Base-by-base conservation (phyloP, 2,797 vertebrate species). In the Enteromius afrohamiltoni region DNA sequence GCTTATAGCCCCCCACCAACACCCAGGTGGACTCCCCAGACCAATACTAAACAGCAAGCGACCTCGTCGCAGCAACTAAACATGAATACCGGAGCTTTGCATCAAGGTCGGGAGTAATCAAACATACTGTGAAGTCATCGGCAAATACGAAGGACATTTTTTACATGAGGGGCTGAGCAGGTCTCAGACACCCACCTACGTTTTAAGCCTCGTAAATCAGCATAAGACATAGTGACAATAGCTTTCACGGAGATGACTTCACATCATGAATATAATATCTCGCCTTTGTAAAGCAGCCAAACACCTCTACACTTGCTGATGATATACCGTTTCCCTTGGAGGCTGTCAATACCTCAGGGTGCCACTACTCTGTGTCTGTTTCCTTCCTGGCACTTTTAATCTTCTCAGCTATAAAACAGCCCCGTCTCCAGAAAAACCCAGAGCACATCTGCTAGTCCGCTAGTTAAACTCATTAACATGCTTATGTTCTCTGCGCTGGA, bases 291-390 rank as follows among this genome's bases (percentile, higher is more conserved):
- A 88, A 70, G 16, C 82, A 64, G 93, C 92, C 93, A 94, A 94
- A 93, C 87, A 87, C 91, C 88, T 91, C 85, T 87, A 88, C 91
- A 89, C 88, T 87, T 89, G 87, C 87, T 87, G 90, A 89, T 92
- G 93, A 94, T 94, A 92, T 92, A 93, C 90, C 82, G 91, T 92
- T 92, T 94, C 92, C 91, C 91, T 87, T 86, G 92, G 92, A 91
- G 92, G 91, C 88, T 89, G 92, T 92, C 92, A 91, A 87, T 90
- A 90, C 90, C 91, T 90, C 88, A 91, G 91, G 91, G 91, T 91
- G 82, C 85, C 82, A 89, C 92, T 89, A 91, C 91, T 87, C 90
- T 85, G 80, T 86, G 89, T 92, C 89, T 88, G 64, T 85, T 83
- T 84, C 53, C 29, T 84, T 87, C 80, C 88, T 88, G 85, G 87